A percentile compares a stretch with the other conserved stretches of the same genome.
Conservation (phyloP, 2,797 vertebrate species). For the Scarus forsteni region DNA sequence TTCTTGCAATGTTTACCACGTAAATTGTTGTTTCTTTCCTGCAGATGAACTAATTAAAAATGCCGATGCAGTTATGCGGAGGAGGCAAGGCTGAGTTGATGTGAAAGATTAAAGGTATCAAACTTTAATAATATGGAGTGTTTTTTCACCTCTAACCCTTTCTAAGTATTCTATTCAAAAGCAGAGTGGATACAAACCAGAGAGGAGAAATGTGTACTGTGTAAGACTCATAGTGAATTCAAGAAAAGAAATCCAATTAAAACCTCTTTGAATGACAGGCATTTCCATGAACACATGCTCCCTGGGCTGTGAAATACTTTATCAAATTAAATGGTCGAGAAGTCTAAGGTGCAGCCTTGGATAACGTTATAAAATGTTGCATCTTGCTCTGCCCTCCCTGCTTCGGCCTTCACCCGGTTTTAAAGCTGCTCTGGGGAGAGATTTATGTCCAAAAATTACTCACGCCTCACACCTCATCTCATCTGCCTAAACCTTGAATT, state of each 20-base stretch:
- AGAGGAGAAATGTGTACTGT: constrained; percentile 5
- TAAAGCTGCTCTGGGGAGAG: constrained; percentile 17
- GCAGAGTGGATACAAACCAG: constrained; percentile 24
- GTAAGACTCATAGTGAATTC: constrained; percentile 36
- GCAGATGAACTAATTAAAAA: constrained; percentile 3
- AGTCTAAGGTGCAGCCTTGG: constrained; percentile 11
- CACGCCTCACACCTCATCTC: constrained; percentile 1
- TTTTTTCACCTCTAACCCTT: constrained; percentile 34
- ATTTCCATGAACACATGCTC: constrained; percentile 20
- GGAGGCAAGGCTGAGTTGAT: constrained; percentile 13
- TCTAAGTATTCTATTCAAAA: constrained; percentile 21
- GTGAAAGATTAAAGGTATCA: constrained; percentile 24
- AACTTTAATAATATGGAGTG: constrained; percentile 40
- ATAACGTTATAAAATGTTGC: constrained; percentile 20
- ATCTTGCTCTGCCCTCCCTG: constrained; percentile 20
- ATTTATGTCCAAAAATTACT: constrained; percentile 34
- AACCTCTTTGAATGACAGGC: constrained; percentile 11
- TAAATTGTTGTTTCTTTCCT: constrained; percentile 12
- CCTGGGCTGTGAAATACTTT: constrained; percentile 36
- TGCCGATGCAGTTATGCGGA: constrained; percentile 25
- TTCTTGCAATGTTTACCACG: neutral
- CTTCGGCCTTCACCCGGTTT: constrained; percentile 7
- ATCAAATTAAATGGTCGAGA: constrained; percentile 14
- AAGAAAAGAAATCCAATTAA: constrained; percentile 28
- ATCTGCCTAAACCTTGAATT: constrained; percentile 24